Evolutionary conservation across 2,888 invertebrate genomes (phyloP).

Genomic region (Bedellia somnulentella): DNA sequence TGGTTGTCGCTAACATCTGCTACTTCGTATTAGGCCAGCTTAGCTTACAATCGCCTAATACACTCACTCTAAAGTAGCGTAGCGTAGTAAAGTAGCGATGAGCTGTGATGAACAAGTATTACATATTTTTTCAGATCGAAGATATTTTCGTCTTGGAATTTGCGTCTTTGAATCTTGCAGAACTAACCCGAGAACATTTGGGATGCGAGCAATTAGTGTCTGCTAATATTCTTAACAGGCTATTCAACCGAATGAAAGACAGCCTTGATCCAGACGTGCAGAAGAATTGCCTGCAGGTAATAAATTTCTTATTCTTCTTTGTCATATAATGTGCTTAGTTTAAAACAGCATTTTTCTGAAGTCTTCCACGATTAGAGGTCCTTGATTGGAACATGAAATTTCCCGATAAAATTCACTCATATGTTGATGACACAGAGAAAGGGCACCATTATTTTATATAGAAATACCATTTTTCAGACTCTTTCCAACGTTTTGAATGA

Average conservation of each 20-base stretch:
- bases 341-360: not conserved
- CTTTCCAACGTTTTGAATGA: slow-evolving; percentile 54
- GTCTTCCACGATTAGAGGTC: not conserved
- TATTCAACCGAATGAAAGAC: slow-evolving; percentile 49
- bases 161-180: slow-evolving; percentile 47
- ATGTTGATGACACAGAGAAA: no score
- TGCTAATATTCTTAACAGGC: slow-evolving; percentile 38
- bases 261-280: slow-evolving; percentile 59
- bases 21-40: no score
- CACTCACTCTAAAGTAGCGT: no score
- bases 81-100: no score
- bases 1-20: no score
- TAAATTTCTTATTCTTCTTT: not conserved
- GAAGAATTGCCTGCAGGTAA: slow-evolving; percentile 56
- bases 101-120: no score
- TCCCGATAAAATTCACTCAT: no score
- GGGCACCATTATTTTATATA: no score
- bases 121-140: slow-evolving; percentile 24
- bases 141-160: slow-evolving; percentile 58
- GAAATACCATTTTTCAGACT: slow-evolving; percentile 20
- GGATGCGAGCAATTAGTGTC: slow-evolving; percentile 47
- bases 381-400: not conserved
- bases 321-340: not conserved
- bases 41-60: no score
- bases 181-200: slow-evolving; percentile 45